These are phyloP conservation scores for Arctocebus calabarensis DNA, from an alignment of 2,797 vertebrate species.

Conservation along the genomic window DNA sequence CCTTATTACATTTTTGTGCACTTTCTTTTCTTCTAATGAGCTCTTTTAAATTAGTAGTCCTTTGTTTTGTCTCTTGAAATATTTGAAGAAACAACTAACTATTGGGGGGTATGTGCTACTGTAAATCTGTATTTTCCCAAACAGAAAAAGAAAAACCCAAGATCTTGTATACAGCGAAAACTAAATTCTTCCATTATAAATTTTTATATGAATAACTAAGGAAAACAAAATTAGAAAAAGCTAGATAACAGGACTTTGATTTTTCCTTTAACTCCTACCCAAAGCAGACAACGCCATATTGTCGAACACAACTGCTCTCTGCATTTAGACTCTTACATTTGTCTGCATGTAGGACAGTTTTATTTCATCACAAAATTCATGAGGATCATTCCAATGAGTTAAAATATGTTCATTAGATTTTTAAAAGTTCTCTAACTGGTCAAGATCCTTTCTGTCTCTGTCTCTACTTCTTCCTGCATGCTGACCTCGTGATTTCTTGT, in stretches of 20 bases:
- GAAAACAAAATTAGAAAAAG: slow-evolving; percentile 10
- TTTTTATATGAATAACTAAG: neutral
- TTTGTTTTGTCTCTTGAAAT: slow-evolving; percentile 7
- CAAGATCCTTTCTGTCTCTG: neutral
- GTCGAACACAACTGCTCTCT: neutral
- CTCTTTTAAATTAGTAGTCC: neutral
- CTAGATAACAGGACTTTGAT: neutral
- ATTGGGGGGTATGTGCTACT: neutral
- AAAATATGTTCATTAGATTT: neutral
- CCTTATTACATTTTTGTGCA: neutral
- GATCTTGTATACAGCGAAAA: neutral
- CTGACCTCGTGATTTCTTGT: neutral
- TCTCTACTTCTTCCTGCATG: neutral
- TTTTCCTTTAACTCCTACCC: neutral
- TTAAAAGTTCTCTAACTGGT: neutral
- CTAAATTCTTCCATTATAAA: neutral
- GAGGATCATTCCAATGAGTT: neutral
- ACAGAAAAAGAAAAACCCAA: neutral
- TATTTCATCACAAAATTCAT: slow-evolving; percentile 11
- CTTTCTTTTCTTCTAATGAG: neutral
- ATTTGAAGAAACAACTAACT: neutral
- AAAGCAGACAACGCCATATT: neutral
- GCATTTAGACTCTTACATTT: neutral
- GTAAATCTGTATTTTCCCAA: neutral
- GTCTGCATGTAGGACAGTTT: neutral